Evolutionary conservation across 1,140 invertebrate species (phyloP).

Genomic region (Triops cancriformis): DNA sequence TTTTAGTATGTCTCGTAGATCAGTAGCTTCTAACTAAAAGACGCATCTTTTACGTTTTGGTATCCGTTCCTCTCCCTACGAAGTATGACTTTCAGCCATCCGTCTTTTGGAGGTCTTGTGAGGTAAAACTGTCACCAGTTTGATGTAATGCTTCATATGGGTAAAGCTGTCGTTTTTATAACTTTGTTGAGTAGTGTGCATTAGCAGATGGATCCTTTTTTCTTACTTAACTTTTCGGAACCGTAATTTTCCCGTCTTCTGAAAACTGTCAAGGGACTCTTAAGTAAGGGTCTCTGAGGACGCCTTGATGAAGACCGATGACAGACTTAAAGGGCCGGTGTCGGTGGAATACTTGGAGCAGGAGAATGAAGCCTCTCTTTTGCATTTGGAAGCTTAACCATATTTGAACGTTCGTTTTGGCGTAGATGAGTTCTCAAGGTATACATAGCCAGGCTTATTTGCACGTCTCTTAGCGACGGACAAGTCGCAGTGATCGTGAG

Average conservation of each 20-base stretch:
- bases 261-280: constrained; percentile 1
- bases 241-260: background rate
- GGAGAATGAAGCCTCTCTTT: background rate
- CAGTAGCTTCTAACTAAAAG: background rate
- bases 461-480: background rate
- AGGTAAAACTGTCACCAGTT: background rate
- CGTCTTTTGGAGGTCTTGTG: background rate
- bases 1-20: too few species aligned
- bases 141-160: background rate
- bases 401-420: background rate
- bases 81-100: background rate
- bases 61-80: background rate
- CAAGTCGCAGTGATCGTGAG: background rate
- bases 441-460: background rate
- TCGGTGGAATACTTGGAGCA: background rate
- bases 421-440: background rate
- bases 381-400: background rate
- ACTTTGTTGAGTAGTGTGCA: background rate
- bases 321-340: background rate
- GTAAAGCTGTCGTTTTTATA: background rate
- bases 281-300: background rate
- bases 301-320: constrained; percentile 4
- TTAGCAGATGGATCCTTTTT: constrained; percentile 2
- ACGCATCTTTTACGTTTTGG: background rate
- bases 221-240: background rate